Percentiles rank a stretch among this genome's conserved stretches.
Conservation (phyloP, 2,888 invertebrate genomes). For the Opisthograptis luteolata region DNA sequence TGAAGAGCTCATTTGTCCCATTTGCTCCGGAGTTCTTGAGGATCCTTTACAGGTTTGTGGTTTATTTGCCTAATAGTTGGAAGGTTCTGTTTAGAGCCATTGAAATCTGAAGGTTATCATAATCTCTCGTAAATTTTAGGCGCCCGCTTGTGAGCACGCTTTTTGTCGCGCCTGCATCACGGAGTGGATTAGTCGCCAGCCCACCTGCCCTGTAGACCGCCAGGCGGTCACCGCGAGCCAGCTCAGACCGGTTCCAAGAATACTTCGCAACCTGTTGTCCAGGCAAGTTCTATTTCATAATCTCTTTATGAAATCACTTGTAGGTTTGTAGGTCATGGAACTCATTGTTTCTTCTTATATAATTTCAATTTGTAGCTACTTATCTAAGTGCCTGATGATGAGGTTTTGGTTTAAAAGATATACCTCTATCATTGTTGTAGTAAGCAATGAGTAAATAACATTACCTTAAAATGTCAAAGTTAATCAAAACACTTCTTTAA, state of each 20-base stretch:
- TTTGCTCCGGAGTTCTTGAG: slow-evolving; percentile 97
- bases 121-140: slow-evolving; percentile 80
- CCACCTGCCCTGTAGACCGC: slow-evolving; percentile 97
- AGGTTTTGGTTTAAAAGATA: no score
- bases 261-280: slow-evolving; percentile 95
- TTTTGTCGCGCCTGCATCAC: slow-evolving; percentile 97
- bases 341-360: slow-evolving; percentile 44
- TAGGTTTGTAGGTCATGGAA: slow-evolving; percentile 49
- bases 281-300: slow-evolving; percentile 80
- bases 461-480: no score
- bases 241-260: slow-evolving; percentile 95
- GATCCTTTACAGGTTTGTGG: slow-evolving; percentile 94
- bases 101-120: neutral
- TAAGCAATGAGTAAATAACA: no score
- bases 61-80: slow-evolving; percentile 12
- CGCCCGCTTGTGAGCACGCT: slow-evolving; percentile 97
- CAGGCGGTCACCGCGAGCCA: slow-evolving; percentile 95
- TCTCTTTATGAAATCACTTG: slow-evolving; percentile 26
- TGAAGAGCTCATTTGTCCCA: slow-evolving; percentile 98
- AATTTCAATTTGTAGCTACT: slow-evolving; percentile 26
- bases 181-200: slow-evolving; percentile 97
- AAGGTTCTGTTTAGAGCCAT: neutral
- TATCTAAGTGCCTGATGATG: neutral
- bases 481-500: no score
- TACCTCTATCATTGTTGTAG: neutral